A percentile compares a stretch with the other conserved stretches of the same genome.
phyloP scores from a whole-genome alignment of 2,113 vertebrate species.

The Bucco capensis region DNA sequence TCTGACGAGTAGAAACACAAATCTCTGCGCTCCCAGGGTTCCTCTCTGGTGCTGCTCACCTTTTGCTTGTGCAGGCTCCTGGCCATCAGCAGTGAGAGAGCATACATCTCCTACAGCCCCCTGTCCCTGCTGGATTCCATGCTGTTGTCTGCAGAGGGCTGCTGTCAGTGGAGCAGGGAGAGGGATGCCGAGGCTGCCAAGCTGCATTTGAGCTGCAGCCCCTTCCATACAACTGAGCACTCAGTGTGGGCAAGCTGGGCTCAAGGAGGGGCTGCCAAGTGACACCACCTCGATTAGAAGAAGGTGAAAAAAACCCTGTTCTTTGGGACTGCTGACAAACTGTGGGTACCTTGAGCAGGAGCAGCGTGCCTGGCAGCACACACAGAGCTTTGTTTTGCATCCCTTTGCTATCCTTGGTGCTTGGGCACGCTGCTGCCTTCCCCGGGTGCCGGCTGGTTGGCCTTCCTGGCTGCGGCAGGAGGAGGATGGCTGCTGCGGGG shows the following conservation, averaged over 20 bases:
- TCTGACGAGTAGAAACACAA: neutral
- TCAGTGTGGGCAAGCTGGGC: neutral
- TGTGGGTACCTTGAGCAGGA: neutral
- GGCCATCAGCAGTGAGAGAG: accelerated
- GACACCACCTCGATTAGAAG: neutral
- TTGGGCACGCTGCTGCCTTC: slow-evolving; percentile 7
- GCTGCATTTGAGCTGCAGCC: neutral
- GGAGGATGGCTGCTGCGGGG: slow-evolving; percentile 7
- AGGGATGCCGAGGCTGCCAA: neutral
- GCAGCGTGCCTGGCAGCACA: neutral
- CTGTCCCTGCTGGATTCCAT: neutral
- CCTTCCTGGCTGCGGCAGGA: neutral
- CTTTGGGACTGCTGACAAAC: neutral
- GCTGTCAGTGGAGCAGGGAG: neutral
- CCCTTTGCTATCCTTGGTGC: neutral
- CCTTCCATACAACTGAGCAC: accelerated
- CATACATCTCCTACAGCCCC: accelerated
- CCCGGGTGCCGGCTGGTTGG: neutral
- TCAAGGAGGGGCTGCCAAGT: neutral
- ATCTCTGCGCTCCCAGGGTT: neutral
- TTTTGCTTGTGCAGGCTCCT: neutral
- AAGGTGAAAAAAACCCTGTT: neutral
- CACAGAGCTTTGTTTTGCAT: neutral
- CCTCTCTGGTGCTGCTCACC: neutral
- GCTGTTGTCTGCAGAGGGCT: neutral